Conservation (phyloP, 37 sponge, comb jelly and placozoan genomes). For the Halisarca cf. caerulea region DNA sequence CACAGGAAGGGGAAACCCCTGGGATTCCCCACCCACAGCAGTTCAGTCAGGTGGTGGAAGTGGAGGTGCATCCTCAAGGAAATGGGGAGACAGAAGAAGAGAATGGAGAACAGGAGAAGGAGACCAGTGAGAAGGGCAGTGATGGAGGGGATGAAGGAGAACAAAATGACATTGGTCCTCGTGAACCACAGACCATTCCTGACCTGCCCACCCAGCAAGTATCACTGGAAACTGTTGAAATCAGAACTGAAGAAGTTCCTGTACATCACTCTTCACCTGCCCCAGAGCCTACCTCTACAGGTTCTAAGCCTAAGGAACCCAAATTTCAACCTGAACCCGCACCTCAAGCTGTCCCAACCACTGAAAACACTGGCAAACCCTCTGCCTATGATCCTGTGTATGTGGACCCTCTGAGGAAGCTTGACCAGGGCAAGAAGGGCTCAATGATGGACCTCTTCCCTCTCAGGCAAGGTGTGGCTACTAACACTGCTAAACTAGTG, state of each 20-base stretch:
- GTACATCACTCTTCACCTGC: not conserved
- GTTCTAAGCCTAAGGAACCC: not conserved
- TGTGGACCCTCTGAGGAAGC: constrained; percentile 1
- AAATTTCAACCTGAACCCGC: not conserved
- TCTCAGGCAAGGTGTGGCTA: constrained; percentile 49
- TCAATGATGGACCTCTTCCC: constrained; percentile 35
- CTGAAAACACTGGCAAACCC: not conserved
- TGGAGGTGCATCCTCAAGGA: constrained; percentile 50
- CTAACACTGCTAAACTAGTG: constrained; percentile 48
- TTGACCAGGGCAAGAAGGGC: constrained; percentile 20
- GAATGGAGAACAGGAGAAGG: not conserved
- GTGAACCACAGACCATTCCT: not conserved
- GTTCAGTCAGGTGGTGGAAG: constrained; percentile 47
- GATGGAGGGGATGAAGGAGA: not conserved
- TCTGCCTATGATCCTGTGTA: not conserved
- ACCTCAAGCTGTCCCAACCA: not conserved
- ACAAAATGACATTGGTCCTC: not conserved
- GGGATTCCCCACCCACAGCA: constrained; percentile 25
- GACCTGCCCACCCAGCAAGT: not conserved
- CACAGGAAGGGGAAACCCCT: not conserved
- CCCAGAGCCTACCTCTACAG: not conserved
- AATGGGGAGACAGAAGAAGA: not conserved
- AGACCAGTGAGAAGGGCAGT: not conserved
- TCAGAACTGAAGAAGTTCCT: not conserved
- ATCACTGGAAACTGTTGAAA: not conserved